Conservation (phyloP, 1,140 invertebrate genomes). For the Calephelis virginiensis region DNA sequence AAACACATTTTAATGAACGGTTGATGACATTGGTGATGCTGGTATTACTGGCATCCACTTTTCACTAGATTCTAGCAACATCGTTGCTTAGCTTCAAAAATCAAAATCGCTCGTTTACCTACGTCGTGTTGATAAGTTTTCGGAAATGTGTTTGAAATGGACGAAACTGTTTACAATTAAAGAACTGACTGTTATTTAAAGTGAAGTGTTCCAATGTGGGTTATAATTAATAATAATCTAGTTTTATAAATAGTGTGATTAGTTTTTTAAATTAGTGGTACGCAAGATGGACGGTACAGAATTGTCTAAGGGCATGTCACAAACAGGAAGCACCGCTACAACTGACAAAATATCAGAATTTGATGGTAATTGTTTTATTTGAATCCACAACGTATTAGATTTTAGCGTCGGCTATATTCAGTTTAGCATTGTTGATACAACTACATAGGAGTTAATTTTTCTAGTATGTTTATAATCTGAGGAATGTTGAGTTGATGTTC, state of each 20-base stretch:
- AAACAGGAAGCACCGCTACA: constrained; percentile 73
- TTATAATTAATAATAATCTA: constrained; percentile 53
- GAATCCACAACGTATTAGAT: neutral
- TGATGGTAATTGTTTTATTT: constrained; percentile 53
- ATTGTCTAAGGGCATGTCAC: constrained; percentile 77
- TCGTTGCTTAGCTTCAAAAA: constrained; percentile 16
- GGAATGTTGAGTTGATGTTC: neutral
- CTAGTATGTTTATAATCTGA: constrained; percentile 5
- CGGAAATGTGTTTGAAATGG: constrained; percentile 66
- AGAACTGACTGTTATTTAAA: constrained; percentile 50
- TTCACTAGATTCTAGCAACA: neutral
- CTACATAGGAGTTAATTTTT: neutral
- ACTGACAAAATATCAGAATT: constrained; percentile 74
- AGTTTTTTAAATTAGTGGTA: constrained; percentile 71
- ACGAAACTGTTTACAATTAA: constrained; percentile 55
- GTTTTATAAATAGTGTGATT: constrained; percentile 69
- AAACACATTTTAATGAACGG: no score
- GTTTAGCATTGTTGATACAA: neutral
- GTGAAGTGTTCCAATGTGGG: constrained; percentile 48
- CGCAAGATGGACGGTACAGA: constrained; percentile 71
- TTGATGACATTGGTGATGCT: no score
- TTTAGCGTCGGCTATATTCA: neutral
- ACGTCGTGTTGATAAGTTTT: constrained; percentile 54
- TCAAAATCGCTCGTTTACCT: constrained; percentile 40
- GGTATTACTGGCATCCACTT: no score